These are phyloP conservation scores for Actenoides lindsayi DNA, from an alignment of 2,113 vertebrate genomes.

Conservation along the genomic window DNA sequence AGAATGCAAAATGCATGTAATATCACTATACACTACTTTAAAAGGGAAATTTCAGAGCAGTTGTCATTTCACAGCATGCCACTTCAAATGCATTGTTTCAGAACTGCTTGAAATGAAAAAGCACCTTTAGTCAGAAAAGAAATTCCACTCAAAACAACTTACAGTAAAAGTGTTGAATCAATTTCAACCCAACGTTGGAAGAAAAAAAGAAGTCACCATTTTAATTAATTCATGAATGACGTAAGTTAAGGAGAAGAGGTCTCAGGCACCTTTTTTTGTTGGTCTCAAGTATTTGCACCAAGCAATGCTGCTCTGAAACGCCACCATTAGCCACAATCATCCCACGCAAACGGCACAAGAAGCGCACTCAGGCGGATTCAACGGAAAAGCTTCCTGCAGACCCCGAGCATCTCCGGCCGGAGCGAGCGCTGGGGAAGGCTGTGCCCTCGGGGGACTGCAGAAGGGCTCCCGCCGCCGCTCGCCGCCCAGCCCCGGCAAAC, in stretches of 20 bases:
- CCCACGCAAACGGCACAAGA: fast-evolving
- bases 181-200: neutral
- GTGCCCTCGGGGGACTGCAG: fast-evolving
- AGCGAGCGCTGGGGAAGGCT: neutral
- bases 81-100: neutral
- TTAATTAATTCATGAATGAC: neutral
- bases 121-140: neutral
- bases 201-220: neutral
- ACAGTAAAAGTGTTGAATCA: neutral
- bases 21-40: neutral
- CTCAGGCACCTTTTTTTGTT: neutral
- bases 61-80: neutral
- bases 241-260: neutral
- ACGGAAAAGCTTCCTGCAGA: fast-evolving
- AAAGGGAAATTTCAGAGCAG: neutral
- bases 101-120: neutral
- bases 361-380: fast-evolving
- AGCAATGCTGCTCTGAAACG: neutral
- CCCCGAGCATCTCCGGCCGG: fast-evolving
- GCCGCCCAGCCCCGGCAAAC: neutral
- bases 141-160: neutral
- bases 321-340: fast-evolving
- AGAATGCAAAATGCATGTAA: neutral
- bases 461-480: neutral
- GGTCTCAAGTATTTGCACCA: neutral